phyloP scores from a whole-genome alignment of 2,888 invertebrate genomes.

The Brachynemurus nebulosus region DNA sequence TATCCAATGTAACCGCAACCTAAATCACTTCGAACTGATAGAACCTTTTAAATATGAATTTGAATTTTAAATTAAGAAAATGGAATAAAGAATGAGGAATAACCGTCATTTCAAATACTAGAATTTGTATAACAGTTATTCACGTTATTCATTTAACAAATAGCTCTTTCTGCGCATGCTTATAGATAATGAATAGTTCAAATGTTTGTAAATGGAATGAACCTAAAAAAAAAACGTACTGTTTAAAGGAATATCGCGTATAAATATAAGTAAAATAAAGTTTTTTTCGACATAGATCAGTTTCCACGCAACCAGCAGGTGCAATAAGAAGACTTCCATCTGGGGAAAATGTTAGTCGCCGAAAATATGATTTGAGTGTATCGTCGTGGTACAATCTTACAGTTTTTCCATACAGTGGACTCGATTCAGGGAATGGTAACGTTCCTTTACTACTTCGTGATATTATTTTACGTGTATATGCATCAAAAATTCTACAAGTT shows the following conservation, averaged over 20 bases:
- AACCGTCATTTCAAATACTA: too few relatives aligned
- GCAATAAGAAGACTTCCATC: constrained; percentile 84
- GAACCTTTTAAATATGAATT: too few relatives aligned
- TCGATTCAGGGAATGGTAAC: constrained; percentile 42
- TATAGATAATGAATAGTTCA: too few relatives aligned
- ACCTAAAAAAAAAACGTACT: constrained; percentile 32
- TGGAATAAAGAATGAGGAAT: too few relatives aligned
- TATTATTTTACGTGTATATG: constrained; percentile 48
- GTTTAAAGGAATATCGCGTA: constrained; percentile 44
- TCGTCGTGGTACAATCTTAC: constrained; percentile 79
- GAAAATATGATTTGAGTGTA: constrained; percentile 85
- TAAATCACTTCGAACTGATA: too few relatives aligned
- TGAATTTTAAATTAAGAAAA: too few relatives aligned
- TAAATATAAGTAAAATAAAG: constrained; percentile 42
- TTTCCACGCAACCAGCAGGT: constrained; percentile 75
- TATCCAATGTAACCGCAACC: too few relatives aligned
- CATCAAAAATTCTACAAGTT: constrained; percentile 53
- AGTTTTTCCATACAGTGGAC: constrained; percentile 43
- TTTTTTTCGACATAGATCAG: constrained; percentile 45
- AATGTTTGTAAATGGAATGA: too few relatives aligned
- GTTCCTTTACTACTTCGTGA: constrained; percentile 51
- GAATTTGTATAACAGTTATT: not conserved
- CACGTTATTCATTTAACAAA: not conserved
- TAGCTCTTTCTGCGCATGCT: too few relatives aligned
- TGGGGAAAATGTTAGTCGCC: constrained; percentile 79